These are phyloP conservation scores for Drosophila orena DNA, from an alignment of 1,140 invertebrate species.

Conservation along the genomic window DNA sequence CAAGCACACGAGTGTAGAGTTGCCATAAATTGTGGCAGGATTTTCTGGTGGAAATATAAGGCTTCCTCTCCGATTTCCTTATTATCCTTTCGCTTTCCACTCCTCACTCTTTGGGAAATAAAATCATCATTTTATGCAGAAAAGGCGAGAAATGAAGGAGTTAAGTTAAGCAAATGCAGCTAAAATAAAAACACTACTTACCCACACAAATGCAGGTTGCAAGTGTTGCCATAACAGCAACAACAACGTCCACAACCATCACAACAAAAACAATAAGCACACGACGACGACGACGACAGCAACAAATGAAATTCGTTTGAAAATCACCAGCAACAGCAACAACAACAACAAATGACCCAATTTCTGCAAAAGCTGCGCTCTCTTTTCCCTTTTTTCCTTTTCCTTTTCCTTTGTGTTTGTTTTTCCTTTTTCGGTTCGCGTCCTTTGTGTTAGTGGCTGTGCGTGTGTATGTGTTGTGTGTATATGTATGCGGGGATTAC, in stretches of 20 bases:
- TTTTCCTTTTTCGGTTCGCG: constrained; percentile 32
- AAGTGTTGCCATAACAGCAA: constrained; percentile 66
- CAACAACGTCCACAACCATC: constrained; percentile 10
- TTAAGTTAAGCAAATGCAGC: neutral
- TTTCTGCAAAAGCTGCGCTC: constrained; percentile 69
- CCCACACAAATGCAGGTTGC: constrained; percentile 41
- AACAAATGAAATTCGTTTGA: constrained; percentile 24
- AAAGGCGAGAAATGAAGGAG: neutral
- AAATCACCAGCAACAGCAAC: constrained; percentile 21
- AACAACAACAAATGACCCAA: constrained; percentile 51
- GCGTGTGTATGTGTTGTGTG: constrained; percentile 16
- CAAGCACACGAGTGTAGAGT: constrained; percentile 23
- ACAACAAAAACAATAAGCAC: constrained; percentile 20
- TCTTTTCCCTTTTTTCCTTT: constrained; percentile 1
- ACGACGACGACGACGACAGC: neutral
- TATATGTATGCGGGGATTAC: constrained; percentile 7
- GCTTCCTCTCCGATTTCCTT: constrained; percentile 3
- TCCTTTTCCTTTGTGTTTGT: constrained; percentile 59
- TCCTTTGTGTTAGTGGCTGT: constrained; percentile 18
- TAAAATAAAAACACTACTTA: constrained; percentile 25
- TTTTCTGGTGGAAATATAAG: constrained; percentile 21
- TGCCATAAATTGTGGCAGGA: constrained; percentile 27
- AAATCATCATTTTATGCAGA: neutral
- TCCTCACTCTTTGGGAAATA: constrained; percentile 13
- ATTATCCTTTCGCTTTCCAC: constrained; percentile 1